These are phyloP conservation scores for Muraenolepis orangiensis DNA, from an alignment of 2,797 vertebrate species.

Conservation along the genomic window DNA sequence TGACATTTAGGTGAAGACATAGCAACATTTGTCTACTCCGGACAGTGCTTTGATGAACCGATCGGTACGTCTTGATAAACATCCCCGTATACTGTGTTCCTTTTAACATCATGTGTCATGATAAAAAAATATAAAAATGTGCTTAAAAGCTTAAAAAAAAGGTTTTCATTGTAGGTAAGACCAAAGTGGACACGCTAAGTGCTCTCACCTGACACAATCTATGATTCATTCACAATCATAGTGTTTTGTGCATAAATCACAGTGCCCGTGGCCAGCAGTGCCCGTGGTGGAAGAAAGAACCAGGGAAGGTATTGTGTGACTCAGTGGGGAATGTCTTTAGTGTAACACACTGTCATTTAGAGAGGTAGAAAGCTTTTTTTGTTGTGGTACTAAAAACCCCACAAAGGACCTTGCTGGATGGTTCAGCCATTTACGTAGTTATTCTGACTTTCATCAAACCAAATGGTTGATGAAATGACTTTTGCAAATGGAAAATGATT, in stretches of 20 bases:
- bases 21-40: conserved; percentile 45
- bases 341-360: background rate
- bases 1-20: conserved; percentile 69
- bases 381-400: too few relatives aligned
- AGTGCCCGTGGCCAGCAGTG: background rate
- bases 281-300: background rate
- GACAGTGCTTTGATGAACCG: background rate
- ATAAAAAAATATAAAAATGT: too few relatives aligned
- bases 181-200: background rate
- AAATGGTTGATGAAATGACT: too few relatives aligned
- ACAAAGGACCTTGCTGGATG: background rate
- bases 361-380: too few relatives aligned
- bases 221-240: background rate
- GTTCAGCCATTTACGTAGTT: conserved; percentile 10
- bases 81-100: background rate
- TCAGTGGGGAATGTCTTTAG: too few relatives aligned
- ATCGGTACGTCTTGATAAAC: background rate
- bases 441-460: background rate
- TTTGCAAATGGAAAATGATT: too few relatives aligned
- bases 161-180: background rate
- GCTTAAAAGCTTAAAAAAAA: background rate
- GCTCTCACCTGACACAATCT: background rate
- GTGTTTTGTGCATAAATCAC: background rate
- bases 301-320: too few relatives aligned
- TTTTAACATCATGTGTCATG: background rate